A percentile compares a stretch with the other conserved stretches of the same genome.
Conservation (phyloP, 2,888 invertebrate genomes). For the Ectropis crepuscularia region DNA sequence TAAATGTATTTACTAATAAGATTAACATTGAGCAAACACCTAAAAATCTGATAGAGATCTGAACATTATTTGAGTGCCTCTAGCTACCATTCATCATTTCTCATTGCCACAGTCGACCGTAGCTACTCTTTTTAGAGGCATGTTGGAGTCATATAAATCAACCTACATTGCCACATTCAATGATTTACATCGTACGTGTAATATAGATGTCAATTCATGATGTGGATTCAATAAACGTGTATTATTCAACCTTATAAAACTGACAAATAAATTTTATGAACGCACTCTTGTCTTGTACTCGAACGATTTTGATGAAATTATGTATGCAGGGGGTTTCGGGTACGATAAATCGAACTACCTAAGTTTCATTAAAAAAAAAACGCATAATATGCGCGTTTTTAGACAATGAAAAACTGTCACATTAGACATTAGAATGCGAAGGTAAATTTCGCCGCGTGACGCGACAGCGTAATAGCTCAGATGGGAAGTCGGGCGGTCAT, state of each 20-base stretch:
- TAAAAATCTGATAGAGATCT: conserved; percentile 19
- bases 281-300: too few relatives aligned
- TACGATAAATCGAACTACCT: too few relatives aligned
- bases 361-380: too few relatives aligned
- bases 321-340: too few relatives aligned
- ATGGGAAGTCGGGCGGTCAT: too few relatives aligned
- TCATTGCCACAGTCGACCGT: conserved; percentile 28
- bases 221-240: neutral
- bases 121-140: conserved; percentile 21
- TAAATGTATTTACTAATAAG: conserved; percentile 5
- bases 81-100: conserved; percentile 23
- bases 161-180: conserved; percentile 23
- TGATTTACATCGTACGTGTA: neutral
- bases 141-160: conserved; percentile 21
- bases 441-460: too few relatives aligned
- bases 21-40: conserved; percentile 21
- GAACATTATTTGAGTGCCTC: conserved; percentile 20
- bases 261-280: too few relatives aligned
- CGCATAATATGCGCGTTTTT: too few relatives aligned
- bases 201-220: conserved; percentile 3
- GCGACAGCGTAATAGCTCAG: too few relatives aligned
- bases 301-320: too few relatives aligned
- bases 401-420: too few relatives aligned
- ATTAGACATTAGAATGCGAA: too few relatives aligned
- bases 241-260: neutral